These are phyloP conservation scores for Oenanthe melanoleuca DNA, from an alignment of 2,113 vertebrate genomes.

Conservation along the genomic window DNA sequence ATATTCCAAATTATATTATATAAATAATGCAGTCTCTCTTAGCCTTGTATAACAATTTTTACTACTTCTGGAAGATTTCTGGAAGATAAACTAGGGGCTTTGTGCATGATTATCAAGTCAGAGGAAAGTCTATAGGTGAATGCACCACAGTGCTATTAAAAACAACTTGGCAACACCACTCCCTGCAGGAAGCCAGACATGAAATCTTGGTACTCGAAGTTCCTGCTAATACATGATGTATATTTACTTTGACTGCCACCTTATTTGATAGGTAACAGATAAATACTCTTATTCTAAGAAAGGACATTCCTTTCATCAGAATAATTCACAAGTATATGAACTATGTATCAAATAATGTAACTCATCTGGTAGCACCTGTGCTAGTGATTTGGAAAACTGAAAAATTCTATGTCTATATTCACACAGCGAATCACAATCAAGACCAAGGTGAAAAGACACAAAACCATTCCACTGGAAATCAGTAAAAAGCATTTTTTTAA, in stretches of 20 bases:
- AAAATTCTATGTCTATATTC: not conserved
- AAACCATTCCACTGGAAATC: not conserved
- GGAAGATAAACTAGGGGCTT: not conserved
- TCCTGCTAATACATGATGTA: not conserved
- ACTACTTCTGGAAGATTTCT: not conserved
- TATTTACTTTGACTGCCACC: not conserved
- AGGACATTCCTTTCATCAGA: not conserved
- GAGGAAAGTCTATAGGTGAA: not conserved
- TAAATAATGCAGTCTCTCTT: not conserved
- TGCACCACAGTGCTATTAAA: not conserved
- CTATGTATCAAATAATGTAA: not conserved
- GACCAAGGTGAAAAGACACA: not conserved
- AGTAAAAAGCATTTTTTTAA: not conserved
- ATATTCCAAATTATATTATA: not conserved
- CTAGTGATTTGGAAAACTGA: not conserved
- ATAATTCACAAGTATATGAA: not conserved
- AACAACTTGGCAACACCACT: not conserved
- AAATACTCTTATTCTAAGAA: not conserved
- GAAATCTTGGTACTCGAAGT: not conserved
- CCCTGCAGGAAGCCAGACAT: not conserved
- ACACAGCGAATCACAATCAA: not conserved
- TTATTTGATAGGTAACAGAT: not conserved
- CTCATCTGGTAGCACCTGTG: not conserved
- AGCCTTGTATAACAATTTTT: not conserved
- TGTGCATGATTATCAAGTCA: not conserved